Evolutionary conservation across 2,113 vertebrate genomes (phyloP).

Genomic region (Silurus meridionalis): DNA sequence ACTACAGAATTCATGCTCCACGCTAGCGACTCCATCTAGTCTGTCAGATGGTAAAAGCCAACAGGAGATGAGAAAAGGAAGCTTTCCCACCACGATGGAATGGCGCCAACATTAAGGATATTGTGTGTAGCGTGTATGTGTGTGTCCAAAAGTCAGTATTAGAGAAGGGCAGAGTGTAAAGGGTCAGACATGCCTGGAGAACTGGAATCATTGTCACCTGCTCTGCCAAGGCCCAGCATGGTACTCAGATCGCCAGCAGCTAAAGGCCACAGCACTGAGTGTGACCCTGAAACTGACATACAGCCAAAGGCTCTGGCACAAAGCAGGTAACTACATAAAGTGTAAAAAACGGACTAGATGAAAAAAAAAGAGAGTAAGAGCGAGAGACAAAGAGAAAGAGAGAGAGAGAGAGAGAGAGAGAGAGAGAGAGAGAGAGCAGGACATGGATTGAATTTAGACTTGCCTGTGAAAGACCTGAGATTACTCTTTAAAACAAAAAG

Average conservation of each 20-base stretch:
- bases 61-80: conserved; percentile 2
- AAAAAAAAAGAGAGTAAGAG: background rate
- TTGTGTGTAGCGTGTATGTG: conserved; percentile 8
- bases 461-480: background rate
- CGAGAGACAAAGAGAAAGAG: too few species aligned
- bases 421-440: too few species aligned
- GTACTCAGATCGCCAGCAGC: conserved; percentile 21
- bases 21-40: conserved; percentile 27
- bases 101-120: conserved; percentile 19
- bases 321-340: conserved; percentile 17
- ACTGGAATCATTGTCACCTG: conserved; percentile 36
- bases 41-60: conserved; percentile 19
- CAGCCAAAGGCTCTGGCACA: conserved; percentile 31
- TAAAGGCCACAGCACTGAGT: conserved; percentile 32
- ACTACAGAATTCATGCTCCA: conserved; percentile 20
- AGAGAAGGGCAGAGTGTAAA: background rate
- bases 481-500: background rate
- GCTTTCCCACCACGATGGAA: background rate
- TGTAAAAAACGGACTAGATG: background rate
- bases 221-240: conserved; percentile 42
- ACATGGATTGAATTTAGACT: background rate
- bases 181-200: conserved; percentile 15
- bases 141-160: conserved; percentile 9
- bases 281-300: conserved; percentile 30
- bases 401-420: too few species aligned